Evolutionary conservation across 2,113 vertebrate species (phyloP), one percentile per base, ranked within the genome.

Genomic region (Pollachius pollachius): DNA sequence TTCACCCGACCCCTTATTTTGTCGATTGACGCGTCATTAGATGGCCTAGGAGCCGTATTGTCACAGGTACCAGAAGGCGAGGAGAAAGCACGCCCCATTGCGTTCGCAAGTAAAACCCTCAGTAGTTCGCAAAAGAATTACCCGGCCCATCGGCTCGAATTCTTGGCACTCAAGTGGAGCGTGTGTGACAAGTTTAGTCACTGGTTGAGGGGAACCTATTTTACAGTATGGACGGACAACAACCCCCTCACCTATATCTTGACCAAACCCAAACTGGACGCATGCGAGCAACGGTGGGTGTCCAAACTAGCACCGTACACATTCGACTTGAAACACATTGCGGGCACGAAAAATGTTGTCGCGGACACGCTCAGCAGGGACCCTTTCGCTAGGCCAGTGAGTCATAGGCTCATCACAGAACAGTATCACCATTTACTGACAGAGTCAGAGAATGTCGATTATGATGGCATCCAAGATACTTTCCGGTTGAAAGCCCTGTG

Each of bases 261-360:
- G 27, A 70, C 67, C 15, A 66, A 75, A 66, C 62, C 59, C 0
- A 76, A 74, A 69, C 68, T 62, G 8, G 68, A 75, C 1, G 58
- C 68, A 12, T 75, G 57, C 17, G 23, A 75, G 25, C 18, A 30
- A 8, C 13, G 63, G 1, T 62, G 68, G 63, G 64, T 70, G 6
- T 27, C 57, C 8, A 70, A 66, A 9, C 25, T 70, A 9, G 56
- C 57, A 3, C 11, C 68, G 15, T 76, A 62, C 13, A n/a, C 37
- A 15, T 70, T 54, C 15, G 30, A 68, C 34, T 21, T 67, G 5
- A 57, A 68, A 34, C 17, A 62, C 37, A 58, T 54, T 25, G 18
- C 75, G 5, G 64, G 66, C 2, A 65, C 52, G 34, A 19, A 15
- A 0, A 64, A 72, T n/a, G 57, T 59, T 6, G 68, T 66, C 15